Evolutionary conservation across 2,113 vertebrate species (phyloP), one percentile per base, ranked within the genome.

Genomic region (Amblyopsis rosae): DNA sequence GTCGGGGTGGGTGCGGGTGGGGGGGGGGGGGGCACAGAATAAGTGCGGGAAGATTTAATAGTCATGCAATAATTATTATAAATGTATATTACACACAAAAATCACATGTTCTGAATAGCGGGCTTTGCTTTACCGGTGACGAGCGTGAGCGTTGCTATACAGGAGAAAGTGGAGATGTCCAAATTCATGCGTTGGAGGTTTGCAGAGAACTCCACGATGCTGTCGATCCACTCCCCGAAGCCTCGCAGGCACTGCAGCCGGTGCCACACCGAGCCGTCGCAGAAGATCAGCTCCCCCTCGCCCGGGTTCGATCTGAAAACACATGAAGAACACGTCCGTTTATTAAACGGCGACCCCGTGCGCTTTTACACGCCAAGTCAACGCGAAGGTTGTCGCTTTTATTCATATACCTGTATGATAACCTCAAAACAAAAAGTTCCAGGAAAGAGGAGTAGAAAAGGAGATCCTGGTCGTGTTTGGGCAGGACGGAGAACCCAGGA

Each of bases 161-260:
- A 98, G 6, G 96, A 96, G 88, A 99, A 99, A 74, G 96, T 95
- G 59, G 96, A 94, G 71, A 98, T 91, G 47, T 99, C 96, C 65
- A 99, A 90, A 90, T 95, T 96, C 97, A 99, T 95, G 88, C 94
- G 96, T 71, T 97, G 96, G 82, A 99, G 85, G 82, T 94, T 96
- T 79, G 94, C 93, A 46, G 96, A 99, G 74, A 99, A 98, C 9
- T 98, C 96, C 19, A 95, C 94, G 13, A 99, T 99, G 82, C 95
- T 94, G 85, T 99, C 96, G 64, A 99, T 96, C 98, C 98, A 99
- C 84, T 98, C 96, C 49, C 96, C 98, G n/a, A 99, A 99, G 76
- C 97, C 98, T 3, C 97, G 95, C 64, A 97, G 93, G 51, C 96
- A 98, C 92, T 98, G 97, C 80, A 96, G 74, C 90, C 96, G 94